A percentile compares a stretch with the other conserved stretches of the same genome.
Conservation (phyloP, 1,140 invertebrate species). For the Drosophila kepulauana region DNA sequence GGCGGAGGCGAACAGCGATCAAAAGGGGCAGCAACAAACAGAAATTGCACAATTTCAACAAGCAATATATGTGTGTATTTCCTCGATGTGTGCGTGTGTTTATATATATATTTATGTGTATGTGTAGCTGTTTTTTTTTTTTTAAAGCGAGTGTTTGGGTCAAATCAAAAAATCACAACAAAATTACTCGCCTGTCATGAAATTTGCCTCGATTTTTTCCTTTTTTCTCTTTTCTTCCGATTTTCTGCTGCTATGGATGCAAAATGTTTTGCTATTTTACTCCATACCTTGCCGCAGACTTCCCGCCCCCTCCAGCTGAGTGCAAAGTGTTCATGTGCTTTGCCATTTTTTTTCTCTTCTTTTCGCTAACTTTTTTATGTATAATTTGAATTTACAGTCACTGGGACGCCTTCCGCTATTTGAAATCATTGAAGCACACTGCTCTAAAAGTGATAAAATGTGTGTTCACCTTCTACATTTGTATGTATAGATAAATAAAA, state of each 20-base stretch:
- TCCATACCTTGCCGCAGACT: constrained; percentile 29
- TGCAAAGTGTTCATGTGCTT: constrained; percentile 75
- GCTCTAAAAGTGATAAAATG: not conserved
- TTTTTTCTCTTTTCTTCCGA: constrained; percentile 5
- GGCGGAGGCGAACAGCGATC: constrained; percentile 11
- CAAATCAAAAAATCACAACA: constrained; percentile 82
- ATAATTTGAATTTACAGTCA: constrained; percentile 79
- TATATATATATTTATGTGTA: constrained; percentile 10
- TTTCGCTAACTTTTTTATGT: constrained; percentile 43
- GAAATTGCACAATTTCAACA: constrained; percentile 69
- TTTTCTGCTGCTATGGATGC: constrained; percentile 58
- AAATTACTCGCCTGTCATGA: constrained; percentile 80
- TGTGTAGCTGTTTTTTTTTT: constrained; percentile 38
- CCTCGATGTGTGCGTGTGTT: constrained; percentile 28
- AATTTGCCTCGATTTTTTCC: constrained; percentile 76
- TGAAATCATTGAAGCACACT: constrained; percentile 65
- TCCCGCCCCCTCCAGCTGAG: constrained; percentile 28
- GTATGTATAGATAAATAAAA: not conserved
- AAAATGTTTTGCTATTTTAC: constrained; percentile 76
- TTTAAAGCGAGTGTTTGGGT: constrained; percentile 67
- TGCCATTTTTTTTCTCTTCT: constrained; percentile 41
- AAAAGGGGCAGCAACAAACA: constrained; percentile 51
- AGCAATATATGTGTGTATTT: constrained; percentile 35
- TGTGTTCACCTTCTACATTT: not conserved
- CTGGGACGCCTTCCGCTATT: constrained; percentile 69